Percentiles rank a stretch among this genome's conserved stretches.
Conservation (phyloP, 2,797 vertebrate genomes). For the Chaenodraco wilsoni region DNA sequence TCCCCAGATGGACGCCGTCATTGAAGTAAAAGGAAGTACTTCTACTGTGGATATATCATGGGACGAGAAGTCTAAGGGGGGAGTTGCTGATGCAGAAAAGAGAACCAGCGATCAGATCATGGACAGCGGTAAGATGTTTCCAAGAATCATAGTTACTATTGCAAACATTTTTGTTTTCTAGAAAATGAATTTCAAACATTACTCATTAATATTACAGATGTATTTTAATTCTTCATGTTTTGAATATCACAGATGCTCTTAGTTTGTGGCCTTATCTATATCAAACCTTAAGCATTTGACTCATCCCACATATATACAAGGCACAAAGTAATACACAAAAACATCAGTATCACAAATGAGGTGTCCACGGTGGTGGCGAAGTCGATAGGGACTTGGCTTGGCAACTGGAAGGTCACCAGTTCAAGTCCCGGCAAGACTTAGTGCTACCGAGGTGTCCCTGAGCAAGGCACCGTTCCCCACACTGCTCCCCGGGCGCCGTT, state of each 20-base stretch:
- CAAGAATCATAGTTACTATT: neutral
- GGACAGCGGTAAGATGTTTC: constrained; percentile 4
- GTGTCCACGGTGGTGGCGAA: too few species aligned
- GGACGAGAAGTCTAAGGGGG: constrained; percentile 30
- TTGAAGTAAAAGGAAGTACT: constrained; percentile 40
- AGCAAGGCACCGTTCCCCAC: too few species aligned
- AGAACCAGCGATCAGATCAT: constrained; percentile 3
- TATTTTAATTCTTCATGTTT: neutral
- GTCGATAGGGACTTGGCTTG: too few species aligned
- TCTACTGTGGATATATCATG: constrained; percentile 48
- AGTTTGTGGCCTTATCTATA: too few species aligned
- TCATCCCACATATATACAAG: too few species aligned
- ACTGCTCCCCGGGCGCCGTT: too few species aligned
- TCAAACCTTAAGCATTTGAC: too few species aligned
- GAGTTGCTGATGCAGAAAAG: neutral
- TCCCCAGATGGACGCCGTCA: constrained; percentile 34
- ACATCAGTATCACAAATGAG: too few species aligned
- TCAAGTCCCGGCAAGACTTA: too few species aligned
- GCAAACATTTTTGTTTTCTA: neutral
- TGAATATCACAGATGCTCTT: neutral
- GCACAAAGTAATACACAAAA: too few species aligned
- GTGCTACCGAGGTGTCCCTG: too few species aligned
- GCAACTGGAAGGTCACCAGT: too few species aligned
- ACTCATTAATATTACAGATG: neutral
- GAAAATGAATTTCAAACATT: neutral